A percentile compares a stretch with the other conserved stretches of the same genome.
phyloP scores from a whole-genome alignment of 1,140 invertebrate genomes.

The Ceratitis capitata region DNA sequence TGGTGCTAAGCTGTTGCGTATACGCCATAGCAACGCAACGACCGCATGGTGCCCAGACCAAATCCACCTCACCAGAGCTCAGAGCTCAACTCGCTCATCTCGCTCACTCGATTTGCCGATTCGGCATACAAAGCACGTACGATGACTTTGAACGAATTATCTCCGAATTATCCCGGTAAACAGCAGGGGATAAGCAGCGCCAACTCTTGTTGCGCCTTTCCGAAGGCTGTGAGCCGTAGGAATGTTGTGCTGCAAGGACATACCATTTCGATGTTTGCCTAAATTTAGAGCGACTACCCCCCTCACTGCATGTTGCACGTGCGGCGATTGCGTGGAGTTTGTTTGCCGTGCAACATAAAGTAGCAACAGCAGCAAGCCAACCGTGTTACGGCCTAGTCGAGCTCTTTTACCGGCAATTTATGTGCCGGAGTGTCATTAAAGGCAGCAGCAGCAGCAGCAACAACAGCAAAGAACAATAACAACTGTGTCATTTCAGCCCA shows the following conservation, averaged over 20 bases:
- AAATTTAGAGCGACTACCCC: background rate
- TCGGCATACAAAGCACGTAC: slow-evolving; percentile 14
- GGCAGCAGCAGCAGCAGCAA: background rate
- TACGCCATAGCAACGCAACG: background rate
- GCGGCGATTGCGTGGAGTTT: background rate
- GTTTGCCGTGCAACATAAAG: background rate
- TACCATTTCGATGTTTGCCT: background rate
- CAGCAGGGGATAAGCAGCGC: background rate
- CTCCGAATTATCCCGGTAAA: slow-evolving; percentile 9
- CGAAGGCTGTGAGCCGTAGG: background rate
- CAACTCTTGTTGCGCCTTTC: background rate
- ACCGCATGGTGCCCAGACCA: background rate
- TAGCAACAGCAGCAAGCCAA: background rate
- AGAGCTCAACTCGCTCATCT: background rate
- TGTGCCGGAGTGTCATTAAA: background rate
- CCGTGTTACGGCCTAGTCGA: background rate
- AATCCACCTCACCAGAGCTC: background rate
- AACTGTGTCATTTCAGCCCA: background rate
- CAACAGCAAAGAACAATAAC: background rate
- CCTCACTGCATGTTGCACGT: background rate
- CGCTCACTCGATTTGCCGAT: slow-evolving; percentile 22
- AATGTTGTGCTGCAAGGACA: background rate
- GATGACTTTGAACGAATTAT: slow-evolving; percentile 17
- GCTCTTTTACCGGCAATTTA: background rate
- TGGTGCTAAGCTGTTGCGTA: slow-evolving; percentile 34